Base-by-base conservation (phyloP, 2,888 invertebrate genomes). In the Syrista parreyssii region DNA sequence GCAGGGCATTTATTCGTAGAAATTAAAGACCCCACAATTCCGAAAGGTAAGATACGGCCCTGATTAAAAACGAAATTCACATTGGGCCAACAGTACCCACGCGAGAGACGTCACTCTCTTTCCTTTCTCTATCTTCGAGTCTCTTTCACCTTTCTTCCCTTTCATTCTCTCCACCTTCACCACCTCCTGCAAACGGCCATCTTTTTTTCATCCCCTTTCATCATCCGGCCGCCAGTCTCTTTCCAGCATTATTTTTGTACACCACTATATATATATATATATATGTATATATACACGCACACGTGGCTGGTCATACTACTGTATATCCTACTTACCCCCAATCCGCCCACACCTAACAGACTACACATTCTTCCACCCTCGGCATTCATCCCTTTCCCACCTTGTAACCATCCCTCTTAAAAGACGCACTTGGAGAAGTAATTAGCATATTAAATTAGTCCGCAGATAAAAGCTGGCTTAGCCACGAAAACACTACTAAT, bases 371-470 rank as follows among this genome's bases (percentile, higher is more conserved):
- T 75, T 36, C 31, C 76, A 35, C 71, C 73, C 73, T 55, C 15
- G 9, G 9, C 23, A 23, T 31, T 11, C 71, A 11, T 12, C 71
- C 12, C 71, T 15, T 11, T n/a, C 12, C 69, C 31, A 31, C 69
- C 30, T 11, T 30, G 4, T 15, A 9, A 31, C 30, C 71, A 9
- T 75, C 55, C 77, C 68, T 55, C 55, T 9, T 74, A 73, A 73
- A 79, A 81, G 81, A 81, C 71, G 79, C 81, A 85, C 87, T 85
- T 80, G 82, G 78, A 79, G 82, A 82, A 81, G 82, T 86, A 88
- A 88, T 88, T 88, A 87, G 84, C 88, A 88, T 88, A 86, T 88
- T 88, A 88, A 88, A 88, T 87, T 86, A 86, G 82, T 78, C 78
- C 34, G 81, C 78, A 81, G 84, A 87, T 85, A 86, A 84, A 85